Conservation (phyloP, 2,888 invertebrate species). For the Protonemura montana region DNA sequence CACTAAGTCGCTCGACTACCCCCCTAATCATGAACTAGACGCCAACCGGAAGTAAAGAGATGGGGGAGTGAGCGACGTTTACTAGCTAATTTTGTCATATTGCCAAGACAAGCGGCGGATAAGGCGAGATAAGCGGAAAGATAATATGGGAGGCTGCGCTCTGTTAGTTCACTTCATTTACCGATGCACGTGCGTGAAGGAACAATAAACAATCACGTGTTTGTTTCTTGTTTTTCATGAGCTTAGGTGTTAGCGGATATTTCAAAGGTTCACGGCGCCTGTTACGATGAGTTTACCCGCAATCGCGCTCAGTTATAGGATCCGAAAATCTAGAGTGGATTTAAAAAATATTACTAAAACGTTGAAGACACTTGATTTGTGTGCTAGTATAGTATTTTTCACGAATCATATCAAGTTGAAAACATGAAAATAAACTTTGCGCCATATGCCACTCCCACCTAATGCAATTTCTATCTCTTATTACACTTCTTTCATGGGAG, state of each 20-base stretch:
- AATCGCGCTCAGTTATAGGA: too few relatives aligned
- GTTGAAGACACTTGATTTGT: too few relatives aligned
- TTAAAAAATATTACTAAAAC: too few relatives aligned
- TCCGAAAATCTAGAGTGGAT: too few relatives aligned
- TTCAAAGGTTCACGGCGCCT: not conserved
- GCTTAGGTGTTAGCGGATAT: not conserved
- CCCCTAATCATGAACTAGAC: not conserved
- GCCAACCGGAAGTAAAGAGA: conserved; percentile 31
- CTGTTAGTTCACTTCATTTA: conserved; percentile 16
- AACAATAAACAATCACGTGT: conserved; percentile 15
- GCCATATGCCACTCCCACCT: not conserved
- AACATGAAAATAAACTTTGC: too few relatives aligned
- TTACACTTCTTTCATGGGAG: not conserved
- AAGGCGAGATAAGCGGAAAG: conserved; percentile 1
- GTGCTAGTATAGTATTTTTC: too few relatives aligned
- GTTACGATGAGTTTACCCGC: too few relatives aligned
- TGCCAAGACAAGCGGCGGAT: not conserved
- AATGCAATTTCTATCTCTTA: not conserved
- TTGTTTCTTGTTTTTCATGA: not conserved
- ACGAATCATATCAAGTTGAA: too few relatives aligned
- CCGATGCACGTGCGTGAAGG: conserved; percentile 2
- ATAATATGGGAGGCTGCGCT: not conserved
- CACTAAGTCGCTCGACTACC: not conserved
- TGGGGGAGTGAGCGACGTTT: conserved; percentile 8
- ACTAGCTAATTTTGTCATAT: conserved; percentile 7